These are phyloP conservation scores for Laterallus jamaicensis DNA, from an alignment of 2,113 vertebrate genomes.

Conservation along the genomic window DNA sequence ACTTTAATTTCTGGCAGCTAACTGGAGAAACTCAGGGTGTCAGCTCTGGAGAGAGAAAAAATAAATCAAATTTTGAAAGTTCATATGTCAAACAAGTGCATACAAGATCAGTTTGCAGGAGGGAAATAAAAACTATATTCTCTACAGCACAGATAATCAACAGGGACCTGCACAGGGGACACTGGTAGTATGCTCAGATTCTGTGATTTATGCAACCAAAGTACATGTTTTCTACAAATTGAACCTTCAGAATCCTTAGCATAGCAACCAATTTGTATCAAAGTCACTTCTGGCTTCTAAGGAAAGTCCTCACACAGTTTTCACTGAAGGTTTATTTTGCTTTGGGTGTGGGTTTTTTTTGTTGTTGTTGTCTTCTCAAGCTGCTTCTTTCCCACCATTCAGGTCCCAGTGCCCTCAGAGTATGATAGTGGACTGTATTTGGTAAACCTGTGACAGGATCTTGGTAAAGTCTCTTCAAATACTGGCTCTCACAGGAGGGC, in stretches of 20 bases:
- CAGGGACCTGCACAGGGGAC: neutral
- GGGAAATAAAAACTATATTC: neutral
- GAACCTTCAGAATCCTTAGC: neutral
- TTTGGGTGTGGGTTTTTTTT: neutral
- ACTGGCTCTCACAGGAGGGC: neutral
- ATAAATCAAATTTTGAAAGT: neutral
- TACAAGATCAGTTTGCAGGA: neutral
- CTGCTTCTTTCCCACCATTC: neutral
- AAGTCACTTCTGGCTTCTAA: neutral
- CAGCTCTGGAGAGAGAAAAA: neutral
- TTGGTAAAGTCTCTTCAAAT: neutral
- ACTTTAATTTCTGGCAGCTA: conserved; percentile 14
- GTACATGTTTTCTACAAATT: neutral
- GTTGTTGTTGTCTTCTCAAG: neutral
- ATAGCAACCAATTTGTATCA: neutral
- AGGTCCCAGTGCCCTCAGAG: neutral
- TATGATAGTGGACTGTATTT: neutral
- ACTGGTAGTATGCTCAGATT: neutral
- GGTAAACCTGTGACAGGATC: neutral
- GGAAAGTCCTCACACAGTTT: neutral
- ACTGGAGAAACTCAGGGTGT: neutral
- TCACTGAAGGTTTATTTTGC: neutral
- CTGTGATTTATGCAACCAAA: neutral
- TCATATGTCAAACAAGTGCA: neutral
- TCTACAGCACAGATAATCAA: neutral